Percentiles rank a stretch among this genome's conserved stretches.
Evolutionary conservation across 2,797 vertebrate species (phyloP).

Genomic region (Neostethus bicornis): DNA sequence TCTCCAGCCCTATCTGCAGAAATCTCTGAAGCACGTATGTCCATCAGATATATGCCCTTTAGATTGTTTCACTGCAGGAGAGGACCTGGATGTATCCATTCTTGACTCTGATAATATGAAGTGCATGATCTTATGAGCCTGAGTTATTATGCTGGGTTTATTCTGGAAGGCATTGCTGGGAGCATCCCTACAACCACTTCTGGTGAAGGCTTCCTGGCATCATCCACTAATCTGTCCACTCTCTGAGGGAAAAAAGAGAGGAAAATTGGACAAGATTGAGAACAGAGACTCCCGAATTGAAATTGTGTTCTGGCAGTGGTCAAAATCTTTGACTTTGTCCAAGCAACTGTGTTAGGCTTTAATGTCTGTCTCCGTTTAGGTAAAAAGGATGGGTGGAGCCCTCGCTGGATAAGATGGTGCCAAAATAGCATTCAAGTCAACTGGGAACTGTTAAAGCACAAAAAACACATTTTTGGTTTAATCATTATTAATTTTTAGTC

Average conservation of each 20-base stretch:
- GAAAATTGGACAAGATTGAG: slow-evolving; percentile 73
- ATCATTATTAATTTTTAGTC: slow-evolving; percentile 36
- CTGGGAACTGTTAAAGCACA: slow-evolving; percentile 41
- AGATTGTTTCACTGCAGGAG: slow-evolving; percentile 69
- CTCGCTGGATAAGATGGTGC: slow-evolving; percentile 35
- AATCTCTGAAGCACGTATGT: slow-evolving; percentile 48
- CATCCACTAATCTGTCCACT: slow-evolving; percentile 66
- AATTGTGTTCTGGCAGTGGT: slow-evolving; percentile 65
- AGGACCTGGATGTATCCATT: slow-evolving; percentile 30
- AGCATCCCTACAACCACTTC: slow-evolving; percentile 61
- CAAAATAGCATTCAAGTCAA: slow-evolving; percentile 46
- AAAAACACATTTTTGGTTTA: slow-evolving; percentile 31
- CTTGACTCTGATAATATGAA: slow-evolving; percentile 48
- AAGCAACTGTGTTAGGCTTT: slow-evolving; percentile 56
- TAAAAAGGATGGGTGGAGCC: slow-evolving; percentile 47
- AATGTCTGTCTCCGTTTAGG: slow-evolving; percentile 24
- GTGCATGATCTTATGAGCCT: slow-evolving; percentile 54
- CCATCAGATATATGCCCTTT: slow-evolving; percentile 53
- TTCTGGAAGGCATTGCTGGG: slow-evolving; percentile 48
- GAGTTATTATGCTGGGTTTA: slow-evolving; percentile 56
- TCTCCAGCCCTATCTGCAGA: slow-evolving; percentile 32
- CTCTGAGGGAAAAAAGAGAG: slow-evolving; percentile 57
- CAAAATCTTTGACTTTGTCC: slow-evolving; percentile 52
- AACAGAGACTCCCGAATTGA: slow-evolving; percentile 73
- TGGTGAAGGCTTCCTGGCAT: slow-evolving; percentile 71